phyloP scores from a whole-genome alignment of 1,140 invertebrate genomes.

The Hylyphantes graminicola region DNA sequence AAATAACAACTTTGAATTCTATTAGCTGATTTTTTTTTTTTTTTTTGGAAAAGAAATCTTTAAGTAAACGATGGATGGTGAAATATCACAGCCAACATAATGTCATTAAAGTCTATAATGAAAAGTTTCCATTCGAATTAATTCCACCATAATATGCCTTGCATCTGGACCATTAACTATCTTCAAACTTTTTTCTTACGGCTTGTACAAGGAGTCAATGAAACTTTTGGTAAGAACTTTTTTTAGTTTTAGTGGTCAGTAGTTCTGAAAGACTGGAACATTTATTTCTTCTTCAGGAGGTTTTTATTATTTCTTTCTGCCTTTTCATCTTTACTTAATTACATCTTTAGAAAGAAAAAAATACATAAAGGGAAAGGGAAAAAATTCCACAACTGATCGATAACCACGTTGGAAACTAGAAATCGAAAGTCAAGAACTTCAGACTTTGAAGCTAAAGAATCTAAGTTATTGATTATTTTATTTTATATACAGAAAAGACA shows the following conservation, averaged over 20 bases:
- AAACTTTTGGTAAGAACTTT: constrained; percentile 11
- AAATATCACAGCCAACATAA: too few species aligned
- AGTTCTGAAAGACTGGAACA: constrained; percentile 36
- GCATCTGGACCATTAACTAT: constrained; percentile 6
- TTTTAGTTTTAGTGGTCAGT: constrained; percentile 17
- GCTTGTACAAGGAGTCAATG: constrained; percentile 12
- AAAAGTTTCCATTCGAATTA: constrained; percentile 2
- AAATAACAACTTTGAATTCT: too few species aligned
- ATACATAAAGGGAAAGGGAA: not conserved
- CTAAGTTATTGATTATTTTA: constrained; percentile 25
- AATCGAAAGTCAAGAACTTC: constrained; percentile 32
- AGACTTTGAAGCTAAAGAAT: constrained; percentile 16
- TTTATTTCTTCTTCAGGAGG: constrained; percentile 15
- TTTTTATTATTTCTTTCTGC: constrained; percentile 9
- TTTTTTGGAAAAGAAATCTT: too few species aligned
- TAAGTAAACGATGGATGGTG: too few species aligned
- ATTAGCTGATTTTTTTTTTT: too few species aligned
- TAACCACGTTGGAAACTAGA: not conserved
- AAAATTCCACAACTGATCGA: constrained; percentile 19
- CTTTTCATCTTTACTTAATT: constrained; percentile 42
- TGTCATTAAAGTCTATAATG: not conserved
- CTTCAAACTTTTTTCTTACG: constrained; percentile 14
- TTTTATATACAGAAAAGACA: constrained; percentile 2
- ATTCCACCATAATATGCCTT: constrained; percentile 1
- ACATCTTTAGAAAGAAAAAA: not conserved